Conservation (phyloP, 2,113 vertebrate species). For the Mohoua ochrocephala region DNA sequence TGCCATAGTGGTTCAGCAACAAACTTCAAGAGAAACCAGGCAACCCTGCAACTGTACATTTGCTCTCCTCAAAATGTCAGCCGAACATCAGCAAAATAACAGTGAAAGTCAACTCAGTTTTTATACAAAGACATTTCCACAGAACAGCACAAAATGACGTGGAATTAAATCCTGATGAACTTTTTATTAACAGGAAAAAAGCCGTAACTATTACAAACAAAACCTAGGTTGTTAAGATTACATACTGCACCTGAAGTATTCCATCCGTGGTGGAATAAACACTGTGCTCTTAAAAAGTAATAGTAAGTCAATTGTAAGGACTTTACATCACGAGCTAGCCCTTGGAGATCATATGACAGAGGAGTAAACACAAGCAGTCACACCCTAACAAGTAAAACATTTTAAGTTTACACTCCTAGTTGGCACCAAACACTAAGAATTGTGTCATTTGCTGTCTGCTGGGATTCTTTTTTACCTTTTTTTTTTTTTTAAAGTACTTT, state of each 20-base stretch:
- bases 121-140: not conserved
- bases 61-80: not conserved
- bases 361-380: not conserved
- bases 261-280: not conserved
- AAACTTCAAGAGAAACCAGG: not conserved
- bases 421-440: not conserved
- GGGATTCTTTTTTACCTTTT: not conserved
- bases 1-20: not conserved
- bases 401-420: not conserved
- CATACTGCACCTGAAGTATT: not conserved
- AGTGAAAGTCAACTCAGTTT: not conserved
- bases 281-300: not conserved
- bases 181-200: not conserved
- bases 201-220: not conserved
- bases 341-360: not conserved
- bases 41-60: not conserved
- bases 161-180: not conserved
- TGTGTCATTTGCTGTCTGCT: not conserved
- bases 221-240: not conserved
- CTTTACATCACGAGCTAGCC: not conserved
- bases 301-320: not conserved
- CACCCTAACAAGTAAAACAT: not conserved
- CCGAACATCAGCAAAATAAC: not conserved
- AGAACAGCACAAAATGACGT: not conserved
- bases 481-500: not conserved